phyloP scores from a whole-genome alignment of 2,797 vertebrate genomes.

The Gallinago solitaria region DNA sequence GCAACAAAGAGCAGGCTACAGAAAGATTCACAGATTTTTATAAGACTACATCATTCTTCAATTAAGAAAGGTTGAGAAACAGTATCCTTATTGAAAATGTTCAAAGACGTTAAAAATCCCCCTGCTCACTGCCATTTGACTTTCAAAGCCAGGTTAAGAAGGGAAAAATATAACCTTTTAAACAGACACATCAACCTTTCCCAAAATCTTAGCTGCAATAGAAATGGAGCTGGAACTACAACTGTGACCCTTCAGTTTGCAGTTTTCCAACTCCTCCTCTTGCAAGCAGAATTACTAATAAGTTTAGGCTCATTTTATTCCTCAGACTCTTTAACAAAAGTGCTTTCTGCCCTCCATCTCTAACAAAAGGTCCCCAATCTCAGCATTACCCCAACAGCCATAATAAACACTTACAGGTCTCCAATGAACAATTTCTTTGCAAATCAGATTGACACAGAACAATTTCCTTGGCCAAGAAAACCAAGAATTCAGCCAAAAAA shows the following conservation, averaged over 20 bases:
- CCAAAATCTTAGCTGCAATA: background rate
- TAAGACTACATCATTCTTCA: background rate
- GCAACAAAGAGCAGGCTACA: background rate
- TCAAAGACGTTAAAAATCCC: background rate
- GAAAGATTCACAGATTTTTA: background rate
- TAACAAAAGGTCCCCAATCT: background rate
- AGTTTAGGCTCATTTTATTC: background rate
- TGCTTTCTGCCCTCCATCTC: background rate
- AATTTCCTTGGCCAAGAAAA: conserved; percentile 60
- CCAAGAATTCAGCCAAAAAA: conserved; percentile 39
- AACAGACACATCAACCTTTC: background rate
- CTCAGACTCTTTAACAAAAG: background rate
- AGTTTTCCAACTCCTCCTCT: background rate
- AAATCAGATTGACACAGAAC: conserved; percentile 56
- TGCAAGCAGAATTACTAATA: background rate
- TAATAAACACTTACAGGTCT: background rate
- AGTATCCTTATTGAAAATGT: background rate
- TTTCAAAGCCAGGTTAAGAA: background rate
- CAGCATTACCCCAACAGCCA: background rate
- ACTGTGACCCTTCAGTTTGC: background rate
- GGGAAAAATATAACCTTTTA: background rate
- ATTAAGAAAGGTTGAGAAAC: background rate
- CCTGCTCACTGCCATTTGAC: background rate
- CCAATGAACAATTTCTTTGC: conserved; percentile 27
- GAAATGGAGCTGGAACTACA: background rate